Percentiles rank a stretch among this genome's conserved stretches.
These are phyloP conservation scores for Etheostoma cragini DNA, from an alignment of 2,113 vertebrate genomes.

Conservation along the genomic window DNA sequence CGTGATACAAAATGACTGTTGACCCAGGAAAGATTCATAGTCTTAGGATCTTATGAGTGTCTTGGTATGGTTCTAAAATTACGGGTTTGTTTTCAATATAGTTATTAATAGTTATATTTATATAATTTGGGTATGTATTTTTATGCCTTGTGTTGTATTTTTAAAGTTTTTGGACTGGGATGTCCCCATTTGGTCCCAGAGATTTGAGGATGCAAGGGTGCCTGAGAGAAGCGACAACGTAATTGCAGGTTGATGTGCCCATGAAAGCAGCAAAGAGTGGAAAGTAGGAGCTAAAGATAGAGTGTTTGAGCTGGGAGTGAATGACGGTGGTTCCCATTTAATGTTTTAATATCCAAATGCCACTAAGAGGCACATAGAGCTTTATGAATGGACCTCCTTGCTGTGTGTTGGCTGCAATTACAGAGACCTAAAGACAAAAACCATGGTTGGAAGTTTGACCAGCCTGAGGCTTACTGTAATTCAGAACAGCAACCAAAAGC, in stretches of 20 bases:
- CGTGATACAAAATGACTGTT: background rate
- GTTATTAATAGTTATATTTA: too few species aligned
- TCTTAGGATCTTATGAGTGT: too few species aligned
- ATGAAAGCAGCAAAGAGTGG: constrained; percentile 54
- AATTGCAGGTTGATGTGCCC: constrained; percentile 76
- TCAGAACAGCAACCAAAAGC: constrained; percentile 68
- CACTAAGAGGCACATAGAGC: constrained; percentile 82
- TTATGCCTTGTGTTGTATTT: background rate
- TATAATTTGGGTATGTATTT: too few species aligned
- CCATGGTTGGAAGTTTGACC: constrained; percentile 67
- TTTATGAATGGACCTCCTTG: constrained; percentile 79
- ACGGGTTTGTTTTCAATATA: background rate
- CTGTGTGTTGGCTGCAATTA: constrained; percentile 75
- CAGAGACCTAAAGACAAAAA: constrained; percentile 73
- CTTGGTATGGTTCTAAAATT: background rate
- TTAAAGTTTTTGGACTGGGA: background rate
- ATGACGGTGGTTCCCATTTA: constrained; percentile 72
- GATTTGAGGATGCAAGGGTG: constrained; percentile 45
- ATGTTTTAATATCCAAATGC: constrained; percentile 82
- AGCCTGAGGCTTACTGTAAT: constrained; percentile 49
- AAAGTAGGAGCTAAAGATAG: constrained; percentile 78
- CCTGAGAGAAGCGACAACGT: constrained; percentile 58
- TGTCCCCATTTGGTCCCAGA: constrained; percentile 32
- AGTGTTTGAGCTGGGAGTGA: constrained; percentile 61
- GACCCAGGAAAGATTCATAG: background rate